Percentiles rank a stretch among this genome's conserved stretches.
phyloP scores from a whole-genome alignment of 2,888 invertebrate genomes.

The Chloroclystis v-ata region DNA sequence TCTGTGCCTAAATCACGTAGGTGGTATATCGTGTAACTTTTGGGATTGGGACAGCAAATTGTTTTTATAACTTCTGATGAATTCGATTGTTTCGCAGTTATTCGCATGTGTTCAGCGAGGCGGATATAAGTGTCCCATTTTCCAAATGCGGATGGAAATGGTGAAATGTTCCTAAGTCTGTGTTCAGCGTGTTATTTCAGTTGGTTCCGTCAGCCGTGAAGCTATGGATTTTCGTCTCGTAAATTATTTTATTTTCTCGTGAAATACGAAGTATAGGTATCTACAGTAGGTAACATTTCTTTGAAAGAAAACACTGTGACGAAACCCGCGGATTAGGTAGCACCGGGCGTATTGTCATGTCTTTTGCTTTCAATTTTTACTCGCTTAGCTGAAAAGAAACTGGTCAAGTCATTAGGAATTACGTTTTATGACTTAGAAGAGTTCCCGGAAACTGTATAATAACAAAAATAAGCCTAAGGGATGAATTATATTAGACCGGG shows the following conservation, averaged over 20 bases:
- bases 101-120: not conserved
- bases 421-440: no score
- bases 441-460: no score
- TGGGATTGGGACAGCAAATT: conserved; percentile 8
- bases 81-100: conserved; percentile 4
- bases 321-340: no score
- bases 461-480: no score
- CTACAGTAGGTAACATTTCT: not conserved
- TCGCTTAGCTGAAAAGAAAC: no score
- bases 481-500: no score
- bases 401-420: no score
- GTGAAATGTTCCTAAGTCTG: not conserved
- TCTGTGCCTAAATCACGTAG: conserved; percentile 18
- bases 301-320: not conserved
- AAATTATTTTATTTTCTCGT: conserved; percentile 7
- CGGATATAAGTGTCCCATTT: conserved; percentile 1
- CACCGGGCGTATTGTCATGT: no score
- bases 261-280: no score
- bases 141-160: not conserved
- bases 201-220: not conserved
- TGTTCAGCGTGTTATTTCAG: not conserved
- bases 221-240: not conserved
- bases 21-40: conserved; percentile 10
- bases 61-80: conserved; percentile 4
- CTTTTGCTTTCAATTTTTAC: no score